A percentile compares a stretch with the other conserved stretches of the same genome.
Conservation (phyloP, 2,888 invertebrate genomes). For the Blastobasis lacticolella region DNA sequence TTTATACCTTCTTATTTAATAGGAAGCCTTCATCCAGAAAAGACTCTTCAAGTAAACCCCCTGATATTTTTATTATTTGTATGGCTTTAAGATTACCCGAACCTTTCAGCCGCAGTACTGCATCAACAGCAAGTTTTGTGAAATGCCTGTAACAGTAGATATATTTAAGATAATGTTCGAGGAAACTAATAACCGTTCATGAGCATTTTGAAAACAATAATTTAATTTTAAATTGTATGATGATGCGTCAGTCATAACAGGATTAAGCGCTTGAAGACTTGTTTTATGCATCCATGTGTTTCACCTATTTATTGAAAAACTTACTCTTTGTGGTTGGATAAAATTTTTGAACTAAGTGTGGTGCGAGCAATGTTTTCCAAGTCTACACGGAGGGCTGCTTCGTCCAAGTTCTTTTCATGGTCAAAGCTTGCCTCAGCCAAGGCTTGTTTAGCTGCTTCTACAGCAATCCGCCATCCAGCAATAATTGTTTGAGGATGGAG, state of each 20-base stretch:
- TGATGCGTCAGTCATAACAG: too few relatives aligned
- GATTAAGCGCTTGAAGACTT: too few relatives aligned
- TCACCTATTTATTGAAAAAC: constrained; percentile 16
- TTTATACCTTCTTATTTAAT: constrained; percentile 88
- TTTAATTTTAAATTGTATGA: too few relatives aligned
- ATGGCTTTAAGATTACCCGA: constrained; percentile 96
- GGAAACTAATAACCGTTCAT: too few relatives aligned
- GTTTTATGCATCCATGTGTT: too few relatives aligned
- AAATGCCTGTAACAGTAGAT: constrained; percentile 77
- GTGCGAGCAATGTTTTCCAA: constrained; percentile 97
- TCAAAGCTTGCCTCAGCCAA: constrained; percentile 86
- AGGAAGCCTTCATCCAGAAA: constrained; percentile 97
- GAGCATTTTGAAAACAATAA: too few relatives aligned
- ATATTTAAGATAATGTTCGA: too few relatives aligned
- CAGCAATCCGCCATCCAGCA: constrained; percentile 94
- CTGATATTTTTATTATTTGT: constrained; percentile 97
- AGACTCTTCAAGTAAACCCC: constrained; percentile 94
- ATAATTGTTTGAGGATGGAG: constrained; percentile 99
- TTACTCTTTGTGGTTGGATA: constrained; percentile 95
- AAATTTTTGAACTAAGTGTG: constrained; percentile 97
- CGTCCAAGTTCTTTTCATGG: constrained; percentile 81
- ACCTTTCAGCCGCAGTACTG: constrained; percentile 94
- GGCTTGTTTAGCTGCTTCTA: constrained; percentile 87
- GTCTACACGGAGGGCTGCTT: constrained; percentile 87
- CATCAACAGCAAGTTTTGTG: constrained; percentile 95